Conservation (phyloP, 2,797 vertebrate genomes). For the Danio jaintianensis region DNA sequence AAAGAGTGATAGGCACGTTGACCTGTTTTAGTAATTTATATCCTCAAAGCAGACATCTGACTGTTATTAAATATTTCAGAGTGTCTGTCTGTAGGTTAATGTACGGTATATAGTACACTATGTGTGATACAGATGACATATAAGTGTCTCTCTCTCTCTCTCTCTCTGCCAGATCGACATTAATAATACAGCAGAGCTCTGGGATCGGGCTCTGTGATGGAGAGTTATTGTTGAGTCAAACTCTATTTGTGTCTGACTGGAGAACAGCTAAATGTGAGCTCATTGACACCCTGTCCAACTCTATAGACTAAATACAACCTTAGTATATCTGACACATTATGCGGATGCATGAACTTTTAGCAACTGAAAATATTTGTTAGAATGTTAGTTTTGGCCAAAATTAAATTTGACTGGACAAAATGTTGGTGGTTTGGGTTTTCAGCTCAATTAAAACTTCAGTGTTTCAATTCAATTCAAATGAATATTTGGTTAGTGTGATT, state of each 20-base stretch:
- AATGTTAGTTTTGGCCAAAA: too few species aligned
- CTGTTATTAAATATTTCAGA: background rate
- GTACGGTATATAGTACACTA: too few species aligned
- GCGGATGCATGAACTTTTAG: background rate
- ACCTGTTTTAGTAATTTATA: background rate
- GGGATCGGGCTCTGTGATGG: constrained; percentile 32
- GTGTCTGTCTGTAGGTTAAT: background rate
- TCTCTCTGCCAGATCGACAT: constrained; percentile 54
- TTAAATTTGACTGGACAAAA: too few species aligned
- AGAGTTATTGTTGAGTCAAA: constrained; percentile 15
- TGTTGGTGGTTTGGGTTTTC: background rate
- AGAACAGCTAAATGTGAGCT: constrained; percentile 14
- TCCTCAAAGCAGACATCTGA: background rate
- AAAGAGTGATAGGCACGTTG: background rate
- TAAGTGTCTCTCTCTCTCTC: background rate
- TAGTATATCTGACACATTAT: background rate
- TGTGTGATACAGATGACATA: too few species aligned
- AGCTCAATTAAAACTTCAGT: background rate
- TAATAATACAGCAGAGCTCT: constrained; percentile 60
- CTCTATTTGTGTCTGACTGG: background rate
- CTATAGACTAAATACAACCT: background rate
- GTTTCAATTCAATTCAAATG: too few species aligned
- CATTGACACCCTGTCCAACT: background rate
- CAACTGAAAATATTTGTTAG: background rate
- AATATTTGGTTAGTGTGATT: too few species aligned